phyloP scores from a whole-genome alignment of 2,888 invertebrate genomes.

The Cheilosia soror region DNA sequence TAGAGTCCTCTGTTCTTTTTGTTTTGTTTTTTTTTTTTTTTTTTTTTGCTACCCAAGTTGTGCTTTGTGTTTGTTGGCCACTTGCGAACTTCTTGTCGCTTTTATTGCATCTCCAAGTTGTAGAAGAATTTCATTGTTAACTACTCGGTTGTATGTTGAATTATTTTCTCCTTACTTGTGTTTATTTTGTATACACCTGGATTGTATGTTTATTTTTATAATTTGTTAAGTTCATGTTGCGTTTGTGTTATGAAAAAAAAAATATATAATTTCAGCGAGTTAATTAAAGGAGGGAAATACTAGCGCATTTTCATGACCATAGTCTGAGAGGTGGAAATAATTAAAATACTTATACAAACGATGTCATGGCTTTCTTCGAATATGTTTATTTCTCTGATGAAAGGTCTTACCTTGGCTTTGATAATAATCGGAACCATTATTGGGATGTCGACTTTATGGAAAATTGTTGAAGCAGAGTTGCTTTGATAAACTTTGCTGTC shows the following conservation, averaged over 20 bases:
- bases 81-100: constrained; percentile 22
- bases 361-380: too few species aligned
- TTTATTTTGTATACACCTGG: neutral
- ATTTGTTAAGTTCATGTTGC: constrained; percentile 1
- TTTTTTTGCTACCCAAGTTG: constrained; percentile 2
- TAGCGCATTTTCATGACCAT: neutral
- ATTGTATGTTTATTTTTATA: constrained; percentile 10
- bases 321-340: neutral
- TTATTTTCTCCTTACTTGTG: neutral
- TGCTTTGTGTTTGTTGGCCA: constrained; percentile 22
- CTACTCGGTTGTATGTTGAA: constrained; percentile 3
- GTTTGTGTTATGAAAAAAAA: too few species aligned
- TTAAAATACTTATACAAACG: too few species aligned
- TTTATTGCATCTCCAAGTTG: constrained; percentile 27
- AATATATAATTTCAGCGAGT: too few species aligned
- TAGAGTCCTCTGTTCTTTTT: neutral
- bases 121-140: constrained; percentile 6
- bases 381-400: too few species aligned
- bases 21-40: neutral
- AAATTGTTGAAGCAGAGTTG: too few species aligned
- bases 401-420: too few species aligned
- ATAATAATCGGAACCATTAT: too few species aligned
- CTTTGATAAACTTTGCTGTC: too few species aligned
- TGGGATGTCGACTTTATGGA: too few species aligned
- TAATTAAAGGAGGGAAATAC: too few species aligned